Evolutionary conservation across 1,140 invertebrate genomes (phyloP).

Genomic region (Cardiocondyla obscurior): DNA sequence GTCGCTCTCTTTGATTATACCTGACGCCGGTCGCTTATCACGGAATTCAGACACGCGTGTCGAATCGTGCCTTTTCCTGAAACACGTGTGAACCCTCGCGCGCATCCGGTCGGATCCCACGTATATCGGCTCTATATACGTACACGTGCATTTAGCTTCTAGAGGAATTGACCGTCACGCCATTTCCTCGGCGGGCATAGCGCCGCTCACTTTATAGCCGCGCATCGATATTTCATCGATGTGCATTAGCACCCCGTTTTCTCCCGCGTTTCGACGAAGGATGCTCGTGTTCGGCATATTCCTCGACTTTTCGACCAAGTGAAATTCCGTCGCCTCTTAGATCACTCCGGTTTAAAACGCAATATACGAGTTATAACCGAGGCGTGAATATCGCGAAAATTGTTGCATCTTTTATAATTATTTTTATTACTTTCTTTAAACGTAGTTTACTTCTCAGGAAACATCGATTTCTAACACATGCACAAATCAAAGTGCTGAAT

Average conservation of each 20-base stretch:
- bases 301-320: constrained; percentile 29
- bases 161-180: constrained; percentile 20
- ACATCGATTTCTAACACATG: neutral
- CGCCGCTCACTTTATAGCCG: constrained; percentile 58
- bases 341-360: constrained; percentile 1
- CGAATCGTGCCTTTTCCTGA: constrained; percentile 41
- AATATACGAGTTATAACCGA: constrained; percentile 5
- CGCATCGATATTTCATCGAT: constrained; percentile 61
- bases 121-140: constrained; percentile 20
- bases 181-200: constrained; percentile 35
- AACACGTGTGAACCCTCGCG: constrained; percentile 10
- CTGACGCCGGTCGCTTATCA: constrained; percentile 38
- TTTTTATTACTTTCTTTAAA: neutral
- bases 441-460: neutral
- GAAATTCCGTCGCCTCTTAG: neutral
- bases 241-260: constrained; percentile 54
- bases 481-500: neutral
- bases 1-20: constrained; percentile 28
- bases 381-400: neutral
- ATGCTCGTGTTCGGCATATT: neutral
- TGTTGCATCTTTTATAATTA: neutral
- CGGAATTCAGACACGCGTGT: constrained; percentile 48
- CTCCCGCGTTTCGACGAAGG: constrained; percentile 6
- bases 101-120: constrained; percentile 28
- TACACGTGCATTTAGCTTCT: constrained; percentile 6